phyloP scores from a whole-genome alignment of 2,113 vertebrate species.

The Mola mola region DNA sequence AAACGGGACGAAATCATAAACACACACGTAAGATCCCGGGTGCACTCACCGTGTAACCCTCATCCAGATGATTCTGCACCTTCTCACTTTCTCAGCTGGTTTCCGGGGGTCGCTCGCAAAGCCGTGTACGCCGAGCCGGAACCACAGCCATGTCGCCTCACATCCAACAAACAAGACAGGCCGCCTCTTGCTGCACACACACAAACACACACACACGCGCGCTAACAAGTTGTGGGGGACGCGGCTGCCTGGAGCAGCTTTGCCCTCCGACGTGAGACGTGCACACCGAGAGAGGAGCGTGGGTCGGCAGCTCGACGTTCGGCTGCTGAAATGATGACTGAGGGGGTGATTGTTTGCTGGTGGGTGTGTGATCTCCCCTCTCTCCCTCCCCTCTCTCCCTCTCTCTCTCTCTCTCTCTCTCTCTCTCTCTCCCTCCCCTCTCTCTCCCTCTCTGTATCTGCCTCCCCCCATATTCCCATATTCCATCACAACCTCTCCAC shows the following conservation, averaged over 20 bases:
- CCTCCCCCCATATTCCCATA: conserved; percentile 12
- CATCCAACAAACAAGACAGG: conserved; percentile 45
- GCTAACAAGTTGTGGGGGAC: conserved; percentile 27
- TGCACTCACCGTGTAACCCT: conserved; percentile 67
- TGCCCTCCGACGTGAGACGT: conserved; percentile 18
- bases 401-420: too few species aligned
- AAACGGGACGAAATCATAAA: background rate
- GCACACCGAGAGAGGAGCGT: conserved; percentile 36
- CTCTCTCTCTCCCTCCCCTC: conserved; percentile 6
- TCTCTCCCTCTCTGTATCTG: conserved; percentile 8
- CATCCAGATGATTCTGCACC: conserved; percentile 65
- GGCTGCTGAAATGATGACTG: conserved; percentile 37
- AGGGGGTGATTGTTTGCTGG: background rate
- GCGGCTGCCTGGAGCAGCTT: background rate
- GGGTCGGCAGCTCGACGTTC: conserved; percentile 64
- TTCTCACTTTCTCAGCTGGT: conserved; percentile 53
- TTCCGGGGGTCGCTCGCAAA: conserved; percentile 37
- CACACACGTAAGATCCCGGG: background rate
- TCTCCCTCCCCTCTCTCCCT: too few species aligned
- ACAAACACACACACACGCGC: background rate
- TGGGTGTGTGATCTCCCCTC: conserved; percentile 14
- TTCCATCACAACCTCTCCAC: too few species aligned
- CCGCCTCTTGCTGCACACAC: conserved; percentile 21
- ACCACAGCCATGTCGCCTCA: conserved; percentile 56
- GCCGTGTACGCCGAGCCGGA: conserved; percentile 28